Conservation (phyloP, 2,888 invertebrate genomes). For the Criorhina ranunculi region DNA sequence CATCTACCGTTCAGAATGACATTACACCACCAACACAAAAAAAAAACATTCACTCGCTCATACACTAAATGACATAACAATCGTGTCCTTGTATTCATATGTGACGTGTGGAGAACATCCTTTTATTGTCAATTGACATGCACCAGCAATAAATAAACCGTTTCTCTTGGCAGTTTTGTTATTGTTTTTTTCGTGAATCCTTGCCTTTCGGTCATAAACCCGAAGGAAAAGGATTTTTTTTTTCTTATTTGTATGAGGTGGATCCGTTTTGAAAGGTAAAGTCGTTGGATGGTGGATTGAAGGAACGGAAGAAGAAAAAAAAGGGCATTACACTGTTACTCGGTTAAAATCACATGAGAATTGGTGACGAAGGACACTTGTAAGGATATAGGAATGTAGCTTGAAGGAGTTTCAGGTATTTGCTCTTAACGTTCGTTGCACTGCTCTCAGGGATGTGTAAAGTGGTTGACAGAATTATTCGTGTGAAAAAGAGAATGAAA, state of each 20-base stretch:
- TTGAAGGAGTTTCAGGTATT: background rate
- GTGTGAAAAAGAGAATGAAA: background rate
- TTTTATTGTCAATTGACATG: constrained; percentile 47
- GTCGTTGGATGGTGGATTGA: background rate
- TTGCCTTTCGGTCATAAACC: constrained; percentile 21
- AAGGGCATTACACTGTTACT: constrained; percentile 20
- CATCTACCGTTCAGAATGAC: constrained; percentile 8
- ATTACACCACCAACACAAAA: constrained; percentile 12
- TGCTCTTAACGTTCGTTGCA: constrained; percentile 5
- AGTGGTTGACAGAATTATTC: constrained; percentile 3
- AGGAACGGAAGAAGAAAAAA: background rate
- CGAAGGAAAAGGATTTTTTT: background rate
- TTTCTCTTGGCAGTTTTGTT: constrained; percentile 35
- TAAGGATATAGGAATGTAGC: background rate
- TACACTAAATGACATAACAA: constrained; percentile 11
- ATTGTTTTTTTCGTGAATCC: constrained; percentile 21
- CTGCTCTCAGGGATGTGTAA: background rate
- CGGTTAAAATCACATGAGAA: constrained; percentile 10
- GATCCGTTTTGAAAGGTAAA: background rate
- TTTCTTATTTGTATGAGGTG: background rate
- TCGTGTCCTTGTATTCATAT: constrained; percentile 8
- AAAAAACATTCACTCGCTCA: constrained; percentile 19
- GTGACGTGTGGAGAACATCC: constrained; percentile 19
- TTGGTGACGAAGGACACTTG: constrained; percentile 21
- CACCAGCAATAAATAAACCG: constrained; percentile 49